Evolutionary conservation across 53 echinoderm and acorn worm genomes (phyloP).

Genomic region (Echinometra lucunter): DNA sequence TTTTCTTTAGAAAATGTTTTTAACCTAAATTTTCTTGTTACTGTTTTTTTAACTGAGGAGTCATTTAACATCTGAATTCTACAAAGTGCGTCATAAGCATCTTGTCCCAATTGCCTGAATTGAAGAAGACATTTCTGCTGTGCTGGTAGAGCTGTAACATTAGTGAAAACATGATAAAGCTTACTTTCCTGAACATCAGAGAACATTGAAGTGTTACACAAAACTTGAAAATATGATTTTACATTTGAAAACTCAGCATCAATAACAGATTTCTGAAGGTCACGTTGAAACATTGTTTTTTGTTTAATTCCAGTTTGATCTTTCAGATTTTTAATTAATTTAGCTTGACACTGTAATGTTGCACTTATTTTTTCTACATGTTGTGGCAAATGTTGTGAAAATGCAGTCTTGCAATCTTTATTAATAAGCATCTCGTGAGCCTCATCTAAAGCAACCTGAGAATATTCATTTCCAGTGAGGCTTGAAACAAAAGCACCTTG

Average conservation of each 20-base stretch:
- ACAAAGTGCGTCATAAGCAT: too few relatives aligned
- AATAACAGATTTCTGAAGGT: constrained; percentile 69
- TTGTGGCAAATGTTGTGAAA: constrained; percentile 62
- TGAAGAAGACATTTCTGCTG: too few relatives aligned
- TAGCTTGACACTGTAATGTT: constrained; percentile 7
- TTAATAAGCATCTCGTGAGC: constrained; percentile 80
- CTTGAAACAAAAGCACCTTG: constrained; percentile 71
- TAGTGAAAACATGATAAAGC: background rate
- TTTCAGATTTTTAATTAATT: constrained; percentile 64
- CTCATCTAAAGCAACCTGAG: constrained; percentile 72
- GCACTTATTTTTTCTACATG: constrained; percentile 76
- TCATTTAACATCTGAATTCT: too few relatives aligned
- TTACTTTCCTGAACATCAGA: background rate
- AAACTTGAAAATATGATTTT: constrained; percentile 66
- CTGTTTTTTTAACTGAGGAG: too few relatives aligned
- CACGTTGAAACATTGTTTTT: constrained; percentile 67
- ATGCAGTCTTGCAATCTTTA: constrained; percentile 74
- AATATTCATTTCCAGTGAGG: constrained; percentile 31
- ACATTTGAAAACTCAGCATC: constrained; percentile 70
- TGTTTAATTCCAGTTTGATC: constrained; percentile 18
- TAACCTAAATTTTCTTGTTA: too few relatives aligned
- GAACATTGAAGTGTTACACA: constrained; percentile 36
- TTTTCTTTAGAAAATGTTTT: too few relatives aligned
- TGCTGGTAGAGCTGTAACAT: background rate
- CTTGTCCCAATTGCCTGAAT: too few relatives aligned